Evolutionary conservation across 1,140 invertebrate genomes (phyloP), one percentile per base, ranked within the genome.

Genomic region (Phocides pigmalion): DNA sequence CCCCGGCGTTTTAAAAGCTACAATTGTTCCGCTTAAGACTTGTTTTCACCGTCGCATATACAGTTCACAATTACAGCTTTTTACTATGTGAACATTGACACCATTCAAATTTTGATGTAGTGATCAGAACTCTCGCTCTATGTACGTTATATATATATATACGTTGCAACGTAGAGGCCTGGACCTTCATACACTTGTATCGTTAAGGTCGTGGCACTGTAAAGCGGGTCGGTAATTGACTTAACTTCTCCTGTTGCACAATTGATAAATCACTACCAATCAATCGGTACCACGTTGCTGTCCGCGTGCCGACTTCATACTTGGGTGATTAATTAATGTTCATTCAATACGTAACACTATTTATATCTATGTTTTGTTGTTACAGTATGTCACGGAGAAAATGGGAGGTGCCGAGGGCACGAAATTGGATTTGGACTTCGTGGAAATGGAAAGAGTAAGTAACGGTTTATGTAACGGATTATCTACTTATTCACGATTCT

Each of bases 371-470:
- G 32, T 62, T 3, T 50, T 12, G 19, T 67, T 62, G 81, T 96
- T 96, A 64, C 93, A 99, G 98, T 99, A 99, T 94, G 96, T 99
- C 94, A 99, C 97, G 84, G 99, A 99, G 93, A 99, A 99, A 93
- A 99, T 99, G 95, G 99, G 99, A 35, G 98, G 98, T 85, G 99
- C 98, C 44, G 99, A 99, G 93, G 98, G 98, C 81, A 99, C 99
- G 69, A 99, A 99, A 93, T 94, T 99, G 68, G 98, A 99, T 92
- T 96, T 99, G 91, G 98, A 99, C 81, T 99, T 99, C 86, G 94
- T 97, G 92, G 98, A 99, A 87, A 99, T 99, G 98, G 99, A 99
- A 94, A 96, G 97, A 94, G 98, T 99, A 94, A 84, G 86, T 86
- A 69, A 5, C 22, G 22, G 4, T 4, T 56, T 44, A 44, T 42